Percentiles rank a stretch among this genome's conserved stretches.
phyloP scores from a whole-genome alignment of 2,888 invertebrate species.

The Polydrusus pterygomalis region DNA sequence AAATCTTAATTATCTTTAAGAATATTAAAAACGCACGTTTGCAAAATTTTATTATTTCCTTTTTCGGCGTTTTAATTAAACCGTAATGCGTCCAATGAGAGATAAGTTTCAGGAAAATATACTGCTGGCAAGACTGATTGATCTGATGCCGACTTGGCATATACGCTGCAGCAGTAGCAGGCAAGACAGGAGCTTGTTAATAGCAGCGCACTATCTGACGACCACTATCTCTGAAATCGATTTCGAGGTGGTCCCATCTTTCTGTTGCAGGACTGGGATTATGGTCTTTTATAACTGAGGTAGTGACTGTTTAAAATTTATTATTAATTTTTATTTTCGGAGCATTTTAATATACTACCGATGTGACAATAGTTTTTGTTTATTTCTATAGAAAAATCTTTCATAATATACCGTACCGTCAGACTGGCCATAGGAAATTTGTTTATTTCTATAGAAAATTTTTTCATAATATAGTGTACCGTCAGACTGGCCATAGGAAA shows the following conservation, averaged over 20 bases:
- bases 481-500: no score
- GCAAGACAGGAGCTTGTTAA: constrained; percentile 54
- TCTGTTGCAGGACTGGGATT: constrained; percentile 41
- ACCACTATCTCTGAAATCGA: constrained; percentile 56
- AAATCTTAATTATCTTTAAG: not conserved
- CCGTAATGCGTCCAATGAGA: not conserved
- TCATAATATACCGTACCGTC: no score
- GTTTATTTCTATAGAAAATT: no score
- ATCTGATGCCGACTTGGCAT: constrained; percentile 50
- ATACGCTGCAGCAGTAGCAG: constrained; percentile 36
- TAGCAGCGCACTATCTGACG: constrained; percentile 54
- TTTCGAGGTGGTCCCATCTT: constrained; percentile 57
- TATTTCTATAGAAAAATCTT: no score
- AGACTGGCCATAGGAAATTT: no score
- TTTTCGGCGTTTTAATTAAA: not conserved
- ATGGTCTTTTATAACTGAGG: constrained; percentile 35
- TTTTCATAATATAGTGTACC: no score
- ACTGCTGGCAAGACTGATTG: constrained; percentile 49
- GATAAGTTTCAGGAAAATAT: constrained; percentile 6
- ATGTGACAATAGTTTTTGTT: no score
- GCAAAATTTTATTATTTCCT: not conserved
- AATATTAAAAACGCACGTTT: not conserved
- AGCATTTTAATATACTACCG: not conserved
- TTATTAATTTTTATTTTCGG: not conserved
- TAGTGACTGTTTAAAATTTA: constrained; percentile 8